phyloP scores from a whole-genome alignment of 2,113 vertebrate genomes.

The Ochotona princeps region DNA sequence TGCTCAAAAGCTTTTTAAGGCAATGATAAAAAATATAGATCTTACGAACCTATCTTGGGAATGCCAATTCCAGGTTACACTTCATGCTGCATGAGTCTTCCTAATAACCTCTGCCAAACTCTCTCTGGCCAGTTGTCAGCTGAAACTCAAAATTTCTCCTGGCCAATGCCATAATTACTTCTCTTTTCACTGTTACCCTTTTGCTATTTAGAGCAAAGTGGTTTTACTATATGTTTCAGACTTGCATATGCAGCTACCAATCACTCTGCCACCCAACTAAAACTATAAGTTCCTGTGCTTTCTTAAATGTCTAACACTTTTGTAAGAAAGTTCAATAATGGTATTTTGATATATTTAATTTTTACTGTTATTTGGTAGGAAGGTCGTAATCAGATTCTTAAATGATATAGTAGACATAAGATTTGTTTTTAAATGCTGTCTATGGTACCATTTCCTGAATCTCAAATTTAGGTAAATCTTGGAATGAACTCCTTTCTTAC shows the following conservation, averaged over 20 bases:
- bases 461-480: not conserved
- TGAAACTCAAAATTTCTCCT: not conserved
- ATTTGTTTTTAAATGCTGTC: not conserved
- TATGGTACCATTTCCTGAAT: not conserved
- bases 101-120: not conserved
- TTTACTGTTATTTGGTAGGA: not conserved
- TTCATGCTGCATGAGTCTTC: not conserved
- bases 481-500: not conserved
- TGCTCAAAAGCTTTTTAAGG: not conserved
- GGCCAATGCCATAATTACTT: rapidly evolving
- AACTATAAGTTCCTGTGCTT: not conserved
- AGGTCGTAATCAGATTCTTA: not conserved
- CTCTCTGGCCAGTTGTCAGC: not conserved
- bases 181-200: not conserved
- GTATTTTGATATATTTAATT: not conserved
- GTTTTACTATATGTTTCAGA: not conserved
- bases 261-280: not conserved
- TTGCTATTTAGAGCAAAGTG: not conserved
- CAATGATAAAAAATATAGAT: not conserved
- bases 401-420: not conserved
- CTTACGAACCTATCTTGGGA: not conserved
- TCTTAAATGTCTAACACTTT: not conserved
- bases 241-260: not conserved
- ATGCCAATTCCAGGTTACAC: not conserved
- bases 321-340: not conserved